Conservation (phyloP, 1,140 invertebrate species). For the Adelges cooleyi region DNA sequence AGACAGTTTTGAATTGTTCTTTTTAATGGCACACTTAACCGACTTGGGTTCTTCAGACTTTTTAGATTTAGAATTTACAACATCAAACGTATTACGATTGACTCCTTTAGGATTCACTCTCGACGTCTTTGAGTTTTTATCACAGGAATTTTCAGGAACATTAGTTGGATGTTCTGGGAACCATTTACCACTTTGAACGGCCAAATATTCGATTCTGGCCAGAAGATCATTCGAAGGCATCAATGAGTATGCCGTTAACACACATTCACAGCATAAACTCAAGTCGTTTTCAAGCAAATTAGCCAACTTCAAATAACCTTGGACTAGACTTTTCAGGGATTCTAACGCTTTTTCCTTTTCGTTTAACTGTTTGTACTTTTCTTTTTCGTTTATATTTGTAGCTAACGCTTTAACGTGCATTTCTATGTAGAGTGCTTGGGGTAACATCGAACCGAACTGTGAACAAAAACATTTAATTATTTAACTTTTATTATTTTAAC, state of each 20-base stretch:
- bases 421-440: constrained; percentile 53
- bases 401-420: constrained; percentile 60
- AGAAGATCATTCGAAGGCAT: constrained; percentile 45
- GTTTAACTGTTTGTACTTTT: constrained; percentile 49
- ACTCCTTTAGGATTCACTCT: background rate
- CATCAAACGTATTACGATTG: no score
- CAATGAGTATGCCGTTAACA: constrained; percentile 53
- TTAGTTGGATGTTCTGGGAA: background rate
- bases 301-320: constrained; percentile 47
- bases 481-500: background rate
- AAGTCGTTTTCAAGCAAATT: constrained; percentile 40
- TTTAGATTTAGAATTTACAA: no score
- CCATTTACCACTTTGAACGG: background rate
- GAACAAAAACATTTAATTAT: constrained; percentile 34
- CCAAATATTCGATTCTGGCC: constrained; percentile 41
- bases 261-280: constrained; percentile 47
- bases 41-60: no score
- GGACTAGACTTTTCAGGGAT: constrained; percentile 44
- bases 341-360: constrained; percentile 44
- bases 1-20: no score
- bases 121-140: background rate
- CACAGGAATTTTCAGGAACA: background rate
- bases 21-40: no score
- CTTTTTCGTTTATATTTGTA: constrained; percentile 61
- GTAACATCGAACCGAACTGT: constrained; percentile 48